Evolutionary conservation across 1,140 invertebrate genomes (phyloP), one percentile per base, ranked within the genome.

Genomic region (Zaprionus taronus): DNA sequence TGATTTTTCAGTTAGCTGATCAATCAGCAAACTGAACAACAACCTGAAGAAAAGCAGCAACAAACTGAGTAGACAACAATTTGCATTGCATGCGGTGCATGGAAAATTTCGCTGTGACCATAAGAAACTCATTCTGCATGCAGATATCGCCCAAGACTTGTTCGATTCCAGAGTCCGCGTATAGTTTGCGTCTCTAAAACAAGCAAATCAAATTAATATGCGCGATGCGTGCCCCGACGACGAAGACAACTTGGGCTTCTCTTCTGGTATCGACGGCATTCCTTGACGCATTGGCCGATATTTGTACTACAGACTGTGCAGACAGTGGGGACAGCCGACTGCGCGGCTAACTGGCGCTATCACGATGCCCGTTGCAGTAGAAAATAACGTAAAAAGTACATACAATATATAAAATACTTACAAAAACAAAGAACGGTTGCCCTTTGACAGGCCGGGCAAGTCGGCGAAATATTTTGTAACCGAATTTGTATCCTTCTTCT

Each of bases 241-340:
- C 36, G 28, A 49, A 28, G n/a, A 51, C 36, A 28, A 26, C 34
- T 38, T 9, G 24, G 60, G 58, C 44, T 70, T 67, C 47, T 36
- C 34, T 77, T 66, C 47, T 64, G 44, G 51, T 60, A 58, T 58
- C 65, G 64, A 17, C 47, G 66, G 56, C 69, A 81, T 73, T 85
- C 76, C 68, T 83, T 81, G 80, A 79, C 77, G 83, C 73, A 77
- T 78, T 87, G 80, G 80, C 80, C 80, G 84, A 89, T 87, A 81
- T 87, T 81, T 83, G 83, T 71, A 64, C 47, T 73, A 63, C 56
- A 73, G 72, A 72, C 76, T 20, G 20, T 71, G 62, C 65, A 47
- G 63, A 47, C 62, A 47, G 41, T 79, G 68, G 76, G 67, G 47
- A 24, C 47, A 2, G 47, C 1, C 4, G 20, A 51, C 11, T 20